phyloP scores from a whole-genome alignment of 1,140 invertebrate genomes.

The Hyphantria cunea region DNA sequence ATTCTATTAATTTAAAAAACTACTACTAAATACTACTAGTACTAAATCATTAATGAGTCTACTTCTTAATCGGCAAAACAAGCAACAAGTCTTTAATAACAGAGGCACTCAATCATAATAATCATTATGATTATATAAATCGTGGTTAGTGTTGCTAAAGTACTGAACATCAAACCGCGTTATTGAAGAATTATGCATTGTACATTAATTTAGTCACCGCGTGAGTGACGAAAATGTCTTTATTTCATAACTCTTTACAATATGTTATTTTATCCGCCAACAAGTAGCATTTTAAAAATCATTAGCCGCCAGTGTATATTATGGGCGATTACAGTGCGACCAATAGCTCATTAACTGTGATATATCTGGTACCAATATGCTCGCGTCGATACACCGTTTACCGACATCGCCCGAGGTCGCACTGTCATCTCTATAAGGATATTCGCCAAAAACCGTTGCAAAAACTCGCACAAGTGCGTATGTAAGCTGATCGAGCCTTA shows the following conservation, averaged over 20 bases:
- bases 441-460: constrained; percentile 67
- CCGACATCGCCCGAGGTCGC: constrained; percentile 9
- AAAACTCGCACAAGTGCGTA: constrained; percentile 53
- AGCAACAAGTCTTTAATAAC: too few species aligned
- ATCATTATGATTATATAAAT: too few species aligned
- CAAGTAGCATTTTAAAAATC: background rate
- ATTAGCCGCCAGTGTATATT: background rate
- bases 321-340: constrained; percentile 8
- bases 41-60: too few species aligned
- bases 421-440: constrained; percentile 51
- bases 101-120: too few species aligned
- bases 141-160: too few species aligned
- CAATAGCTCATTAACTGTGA: constrained; percentile 9
- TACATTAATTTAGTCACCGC: background rate
- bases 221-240: background rate
- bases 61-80: too few species aligned
- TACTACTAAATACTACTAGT: too few species aligned
- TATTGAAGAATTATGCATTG: too few species aligned
- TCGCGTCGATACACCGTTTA: constrained; percentile 3
- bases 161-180: too few species aligned
- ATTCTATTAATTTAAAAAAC: too few species aligned
- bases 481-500: constrained; percentile 48
- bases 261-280: background rate
- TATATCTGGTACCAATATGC: constrained; percentile 11
- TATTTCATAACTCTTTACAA: background rate